phyloP scores from a whole-genome alignment of 2,797 vertebrate genomes.

The Poeciliopsis infans region DNA sequence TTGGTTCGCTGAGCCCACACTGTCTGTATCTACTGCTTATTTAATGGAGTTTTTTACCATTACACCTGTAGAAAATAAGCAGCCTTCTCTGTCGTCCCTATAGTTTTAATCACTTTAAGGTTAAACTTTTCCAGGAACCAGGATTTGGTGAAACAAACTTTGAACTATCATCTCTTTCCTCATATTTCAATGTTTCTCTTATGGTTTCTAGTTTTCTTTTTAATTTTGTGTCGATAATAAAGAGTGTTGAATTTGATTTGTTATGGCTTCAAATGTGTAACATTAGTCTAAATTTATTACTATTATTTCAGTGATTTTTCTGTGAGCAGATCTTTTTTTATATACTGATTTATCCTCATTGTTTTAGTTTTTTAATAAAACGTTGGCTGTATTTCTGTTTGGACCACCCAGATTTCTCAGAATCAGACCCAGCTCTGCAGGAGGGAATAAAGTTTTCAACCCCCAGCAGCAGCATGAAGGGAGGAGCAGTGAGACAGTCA shows the following conservation, averaged over 20 bases:
- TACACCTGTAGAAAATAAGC: background rate
- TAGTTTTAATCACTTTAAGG: background rate
- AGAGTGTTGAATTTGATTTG: background rate
- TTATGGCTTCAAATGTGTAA: background rate
- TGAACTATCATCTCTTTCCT: background rate
- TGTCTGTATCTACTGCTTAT: too few species aligned
- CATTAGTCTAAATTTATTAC: background rate
- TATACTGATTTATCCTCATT: background rate
- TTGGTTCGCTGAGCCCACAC: background rate
- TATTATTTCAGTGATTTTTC: background rate
- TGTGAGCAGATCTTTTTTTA: background rate
- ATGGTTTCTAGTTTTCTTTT: background rate
- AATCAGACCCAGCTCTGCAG: background rate
- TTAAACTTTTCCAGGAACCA: background rate
- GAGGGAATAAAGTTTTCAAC: constrained; percentile 13
- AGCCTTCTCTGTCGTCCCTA: background rate
- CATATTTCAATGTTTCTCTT: background rate
- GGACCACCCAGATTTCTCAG: constrained; percentile 19
- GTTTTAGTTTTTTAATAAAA: constrained; percentile 16
- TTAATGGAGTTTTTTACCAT: background rate
- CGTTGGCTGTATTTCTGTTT: constrained; percentile 20
- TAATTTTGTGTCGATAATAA: background rate
- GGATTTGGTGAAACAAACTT: background rate
- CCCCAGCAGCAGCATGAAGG: constrained; percentile 21
- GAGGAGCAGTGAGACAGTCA: constrained; percentile 41